Evolutionary conservation across 2,113 vertebrate species (phyloP), one percentile per base, ranked within the genome.

Genomic region (Triplophysa siluroides): DNA sequence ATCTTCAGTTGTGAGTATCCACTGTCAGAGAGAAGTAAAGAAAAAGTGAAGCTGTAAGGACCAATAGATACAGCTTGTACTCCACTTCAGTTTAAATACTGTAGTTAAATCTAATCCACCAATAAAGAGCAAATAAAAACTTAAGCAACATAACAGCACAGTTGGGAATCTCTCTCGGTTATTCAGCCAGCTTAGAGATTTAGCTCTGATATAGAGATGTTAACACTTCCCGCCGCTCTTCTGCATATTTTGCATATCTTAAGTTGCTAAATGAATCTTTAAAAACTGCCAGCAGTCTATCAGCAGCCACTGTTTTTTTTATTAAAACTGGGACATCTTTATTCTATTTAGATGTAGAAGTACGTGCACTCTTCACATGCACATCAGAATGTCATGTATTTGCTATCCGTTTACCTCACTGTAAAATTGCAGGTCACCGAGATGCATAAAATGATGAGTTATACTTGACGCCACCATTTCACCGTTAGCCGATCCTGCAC

Each of bases 41-140:
- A 5, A 52, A 52, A 58, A 68, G 60, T 45, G 7, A 26, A 69
- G 43, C n/a, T 41, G 12, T 71, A 23, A 52, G 41, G 56, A 63
- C 29, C 16, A 62, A 58, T 21, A 45, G 10, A 38, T 72, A 62
- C 56, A 29, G 26, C 12, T 23, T 72, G 33, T 64, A 60, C 67
- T 54, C 41, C 33, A 23, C 26, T 56, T 58, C 38, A 63, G n/a
- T 26, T 80, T 71, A 71, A 71, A 79, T 64, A 21, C 24, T 71
- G 58, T 41, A 79, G 78, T 64, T 62, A 70, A 70, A 62, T 54
- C 29, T 64, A 73, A 80, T 73, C 68, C 78, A 73, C 58, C 56
- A 64, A 62, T 52, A 33, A 64, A 54, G n/a, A 72, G 69, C 60
- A 72, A 72, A 80, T 73, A 54, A 67, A 73, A 65, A 72, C 50